phyloP scores from a whole-genome alignment of 2,888 invertebrate species.

The Ophioninae sp. region DNA sequence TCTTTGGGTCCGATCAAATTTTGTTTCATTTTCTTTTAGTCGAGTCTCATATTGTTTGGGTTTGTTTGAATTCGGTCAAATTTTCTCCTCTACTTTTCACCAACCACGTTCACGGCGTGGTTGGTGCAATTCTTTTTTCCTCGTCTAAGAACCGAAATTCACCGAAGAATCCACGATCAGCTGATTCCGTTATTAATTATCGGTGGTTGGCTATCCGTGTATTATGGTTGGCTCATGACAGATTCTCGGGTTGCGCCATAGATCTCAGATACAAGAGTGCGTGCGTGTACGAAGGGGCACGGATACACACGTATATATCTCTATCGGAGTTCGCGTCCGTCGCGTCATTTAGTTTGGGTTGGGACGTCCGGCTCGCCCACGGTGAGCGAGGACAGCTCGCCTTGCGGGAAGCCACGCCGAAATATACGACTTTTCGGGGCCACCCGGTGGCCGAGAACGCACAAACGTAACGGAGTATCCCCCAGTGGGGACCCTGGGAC shows the following conservation, averaged over 20 bases:
- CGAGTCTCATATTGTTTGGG: too few species aligned
- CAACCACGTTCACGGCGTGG: too few species aligned
- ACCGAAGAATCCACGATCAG: too few species aligned
- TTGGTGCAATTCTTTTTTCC: too few species aligned
- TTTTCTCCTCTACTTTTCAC: too few species aligned
- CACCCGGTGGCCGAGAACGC: conserved; percentile 71
- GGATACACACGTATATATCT: conserved; percentile 25
- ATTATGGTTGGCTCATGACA: too few species aligned
- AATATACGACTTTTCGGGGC: conserved; percentile 76
- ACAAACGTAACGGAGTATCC: conserved; percentile 62
- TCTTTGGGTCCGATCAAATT: too few species aligned
- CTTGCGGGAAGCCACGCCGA: conserved; percentile 74
- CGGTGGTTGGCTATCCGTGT: too few species aligned
- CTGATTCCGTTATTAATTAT: too few species aligned
- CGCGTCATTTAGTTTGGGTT: conserved; percentile 67
- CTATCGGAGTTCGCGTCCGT: conserved; percentile 28
- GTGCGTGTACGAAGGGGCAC: not conserved
- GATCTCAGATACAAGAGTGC: not conserved
- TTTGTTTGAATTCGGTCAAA: too few species aligned
- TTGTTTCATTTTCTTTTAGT: too few species aligned
- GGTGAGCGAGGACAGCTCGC: conserved; percentile 76
- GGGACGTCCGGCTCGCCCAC: conserved; percentile 73
- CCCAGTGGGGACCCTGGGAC: conserved; percentile 51
- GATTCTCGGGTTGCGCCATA: not conserved
- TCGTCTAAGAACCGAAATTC: too few species aligned